These are phyloP conservation scores for Drosophila arizonae DNA, from an alignment of 1,140 invertebrate genomes.

Conservation along the genomic window DNA sequence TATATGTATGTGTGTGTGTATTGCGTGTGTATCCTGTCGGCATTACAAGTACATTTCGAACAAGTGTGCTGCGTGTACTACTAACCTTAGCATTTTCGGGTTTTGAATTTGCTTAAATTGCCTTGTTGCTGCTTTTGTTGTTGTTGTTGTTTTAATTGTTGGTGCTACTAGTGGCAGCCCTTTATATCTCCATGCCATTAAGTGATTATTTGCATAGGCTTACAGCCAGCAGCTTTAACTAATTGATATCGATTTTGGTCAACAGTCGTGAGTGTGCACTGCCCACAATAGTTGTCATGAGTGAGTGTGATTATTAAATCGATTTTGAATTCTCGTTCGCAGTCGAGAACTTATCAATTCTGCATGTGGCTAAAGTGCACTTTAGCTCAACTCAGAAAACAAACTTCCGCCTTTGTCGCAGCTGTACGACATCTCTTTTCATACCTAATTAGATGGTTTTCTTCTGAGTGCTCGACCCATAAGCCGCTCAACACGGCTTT, in stretches of 20 bases:
- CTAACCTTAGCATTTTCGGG: slow-evolving; percentile 70
- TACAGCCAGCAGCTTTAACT: slow-evolving; percentile 65
- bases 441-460: slow-evolving; percentile 51
- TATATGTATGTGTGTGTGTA: slow-evolving; percentile 14
- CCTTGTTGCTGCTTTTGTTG: slow-evolving; percentile 55
- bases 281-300: slow-evolving; percentile 40
- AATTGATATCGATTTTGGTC: slow-evolving; percentile 73
- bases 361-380: slow-evolving; percentile 58
- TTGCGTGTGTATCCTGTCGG: slow-evolving; percentile 41
- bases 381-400: slow-evolving; percentile 34
- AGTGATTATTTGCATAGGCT: slow-evolving; percentile 65
- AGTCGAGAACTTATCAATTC: slow-evolving; percentile 48
- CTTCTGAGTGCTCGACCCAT: slow-evolving; percentile 8
- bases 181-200: slow-evolving; percentile 55
- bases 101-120: slow-evolving; percentile 73
- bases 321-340: slow-evolving; percentile 52
- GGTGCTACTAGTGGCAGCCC: neutral
- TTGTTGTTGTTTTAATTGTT: slow-evolving; percentile 13
- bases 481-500: slow-evolving; percentile 11
- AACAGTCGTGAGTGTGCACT: slow-evolving; percentile 13
- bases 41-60: slow-evolving; percentile 56
- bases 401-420: slow-evolving; percentile 9
- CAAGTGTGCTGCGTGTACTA: slow-evolving; percentile 52
- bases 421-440: slow-evolving; percentile 45
- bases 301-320: slow-evolving; percentile 56